Evolutionary conservation across 2,888 invertebrate species (phyloP), one percentile per base, ranked within the genome.

Genomic region (Erebia palarica): DNA sequence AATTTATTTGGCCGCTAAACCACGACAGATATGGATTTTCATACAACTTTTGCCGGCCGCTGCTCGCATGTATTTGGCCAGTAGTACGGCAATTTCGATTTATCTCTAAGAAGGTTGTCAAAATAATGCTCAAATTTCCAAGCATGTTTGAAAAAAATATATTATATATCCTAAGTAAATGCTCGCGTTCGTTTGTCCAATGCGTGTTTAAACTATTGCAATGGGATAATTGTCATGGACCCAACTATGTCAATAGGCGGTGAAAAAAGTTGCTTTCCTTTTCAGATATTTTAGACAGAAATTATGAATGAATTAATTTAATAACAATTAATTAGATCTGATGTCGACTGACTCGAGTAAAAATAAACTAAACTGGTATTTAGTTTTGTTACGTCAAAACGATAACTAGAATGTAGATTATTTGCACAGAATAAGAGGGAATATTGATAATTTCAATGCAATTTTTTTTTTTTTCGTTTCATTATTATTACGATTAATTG

Each of bases 271-370:
- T 51, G 67, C 51, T 59, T 60, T 16, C 59, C 67, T 67, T 67
- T 59, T 67, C 58, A 49, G 63, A 63, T 18, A 21, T 10, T 13
- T 47, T 49, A 44, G 10, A 49, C 16, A 36, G 18, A 51, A 59
- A 59, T 57, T 66, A 58, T 44, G 49, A 67, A 58, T 44, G 49
- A 67, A 21, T 67, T 16, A 58, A 51, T 58, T 14, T 53, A 53
- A 51, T n/a, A n/a, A 51, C 8, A 53, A 53, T 55, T 13, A 42
- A 42, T 36, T 51, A 65, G 65, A 65, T 65, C 65, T 65, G 65
- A 65, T 65, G 36, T 51, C 51, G 65, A 36, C 16, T 44, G 21
- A 53, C 53, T 18, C 55, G 11, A 55, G 51, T 51, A n/a, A 51
- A 51, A 18, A 55, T 18, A 16, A 53, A 53, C n/a, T 53, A 55